phyloP scores from a whole-genome alignment of 1,140 invertebrate genomes.

The Scaptomyza graminum region DNA sequence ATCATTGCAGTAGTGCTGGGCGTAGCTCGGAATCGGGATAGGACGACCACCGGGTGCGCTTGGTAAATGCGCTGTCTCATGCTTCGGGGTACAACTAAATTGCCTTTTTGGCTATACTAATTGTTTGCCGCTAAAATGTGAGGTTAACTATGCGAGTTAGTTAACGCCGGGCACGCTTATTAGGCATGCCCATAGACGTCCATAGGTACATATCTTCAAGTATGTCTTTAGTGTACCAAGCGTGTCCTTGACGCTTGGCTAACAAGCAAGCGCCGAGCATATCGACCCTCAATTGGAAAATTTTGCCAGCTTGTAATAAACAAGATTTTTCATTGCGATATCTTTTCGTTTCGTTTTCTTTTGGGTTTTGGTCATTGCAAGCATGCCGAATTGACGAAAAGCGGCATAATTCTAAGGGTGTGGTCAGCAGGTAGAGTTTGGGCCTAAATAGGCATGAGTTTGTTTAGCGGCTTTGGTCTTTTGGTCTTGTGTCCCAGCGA shows the following conservation, averaged over 20 bases:
- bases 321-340: conserved; percentile 80
- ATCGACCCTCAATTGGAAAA: conserved; percentile 66
- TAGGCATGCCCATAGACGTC: conserved; percentile 35
- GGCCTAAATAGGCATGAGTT: conserved; percentile 5
- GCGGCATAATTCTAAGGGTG: conserved; percentile 59
- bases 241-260: conserved; percentile 64
- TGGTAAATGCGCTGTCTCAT: conserved; percentile 57
- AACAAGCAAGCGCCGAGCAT: conserved; percentile 63
- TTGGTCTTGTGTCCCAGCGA: conserved; percentile 2
- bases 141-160: conserved; percentile 52
- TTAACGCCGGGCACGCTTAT: conserved; percentile 75
- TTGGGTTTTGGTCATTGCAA: conserved; percentile 19
- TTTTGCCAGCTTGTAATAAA: conserved; percentile 81
- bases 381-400: conserved; percentile 61
- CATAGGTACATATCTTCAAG: neutral
- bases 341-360: neutral
- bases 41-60: conserved; percentile 54
- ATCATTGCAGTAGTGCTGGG: conserved; percentile 56
- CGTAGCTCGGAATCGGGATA: conserved; percentile 20
- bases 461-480: conserved; percentile 27
- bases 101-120: conserved; percentile 43
- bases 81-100: conserved; percentile 64
- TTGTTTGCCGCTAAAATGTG: conserved; percentile 69
- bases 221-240: conserved; percentile 12
- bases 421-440: conserved; percentile 32